Evolutionary conservation across 2,797 vertebrate species (phyloP).

Genomic region (Hafferia zeledoni): DNA sequence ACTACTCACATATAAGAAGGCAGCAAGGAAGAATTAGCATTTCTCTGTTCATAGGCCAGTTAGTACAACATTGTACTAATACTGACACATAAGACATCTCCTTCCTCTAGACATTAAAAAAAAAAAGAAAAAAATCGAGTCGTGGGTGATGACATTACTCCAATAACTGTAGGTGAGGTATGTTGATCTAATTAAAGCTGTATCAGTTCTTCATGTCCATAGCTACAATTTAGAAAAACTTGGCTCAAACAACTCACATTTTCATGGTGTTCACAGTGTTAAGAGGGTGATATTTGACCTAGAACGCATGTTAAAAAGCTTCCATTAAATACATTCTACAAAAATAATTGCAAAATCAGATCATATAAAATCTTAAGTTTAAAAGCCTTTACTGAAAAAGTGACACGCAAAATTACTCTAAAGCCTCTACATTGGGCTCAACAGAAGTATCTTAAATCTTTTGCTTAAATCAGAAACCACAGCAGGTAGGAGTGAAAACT

Average conservation of each 20-base stretch:
- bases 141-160: neutral
- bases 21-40: neutral
- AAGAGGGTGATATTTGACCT: neutral
- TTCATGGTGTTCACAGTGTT: neutral
- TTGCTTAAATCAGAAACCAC: neutral
- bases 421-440: neutral
- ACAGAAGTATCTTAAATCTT: neutral
- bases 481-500: neutral
- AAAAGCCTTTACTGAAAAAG: neutral
- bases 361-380: neutral
- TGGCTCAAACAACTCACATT: neutral
- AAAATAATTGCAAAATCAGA: neutral
- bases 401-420: neutral
- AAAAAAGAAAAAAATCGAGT: neutral
- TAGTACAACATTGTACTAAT: neutral
- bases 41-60: neutral
- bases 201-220: neutral
- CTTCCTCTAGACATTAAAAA: neutral
- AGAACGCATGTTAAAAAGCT: neutral
- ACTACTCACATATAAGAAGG: neutral
- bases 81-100: neutral
- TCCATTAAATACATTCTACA: constrained; percentile 10
- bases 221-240: neutral
- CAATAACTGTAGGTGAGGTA: neutral
- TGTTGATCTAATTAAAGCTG: neutral